A percentile compares a stretch with the other conserved stretches of the same genome.
Conservation (phyloP, 2,888 invertebrate species). For the Ectropis crepuscularia region DNA sequence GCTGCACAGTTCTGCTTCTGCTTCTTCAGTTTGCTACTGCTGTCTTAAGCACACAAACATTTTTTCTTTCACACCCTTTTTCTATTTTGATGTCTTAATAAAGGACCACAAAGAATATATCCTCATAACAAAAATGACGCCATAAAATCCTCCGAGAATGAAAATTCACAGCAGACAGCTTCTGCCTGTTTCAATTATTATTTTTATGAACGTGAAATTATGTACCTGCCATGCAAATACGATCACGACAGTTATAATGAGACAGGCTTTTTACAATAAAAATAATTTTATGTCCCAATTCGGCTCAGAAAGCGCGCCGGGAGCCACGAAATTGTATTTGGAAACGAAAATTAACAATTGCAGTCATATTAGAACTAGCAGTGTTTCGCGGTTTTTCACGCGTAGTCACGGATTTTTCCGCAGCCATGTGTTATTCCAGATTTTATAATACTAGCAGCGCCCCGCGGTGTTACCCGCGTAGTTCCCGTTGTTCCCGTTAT, state of each 20-base stretch:
- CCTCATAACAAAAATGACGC: neutral
- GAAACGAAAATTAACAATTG: neutral
- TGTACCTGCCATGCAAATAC: slow-evolving; percentile 16
- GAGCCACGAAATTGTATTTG: neutral
- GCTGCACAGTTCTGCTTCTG: too few relatives aligned
- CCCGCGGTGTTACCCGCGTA: too few relatives aligned
- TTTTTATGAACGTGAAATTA: slow-evolving; percentile 20
- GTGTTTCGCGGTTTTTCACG: neutral
- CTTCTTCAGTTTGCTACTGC: too few relatives aligned
- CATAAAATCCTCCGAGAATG: neutral
- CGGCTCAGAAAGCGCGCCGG: neutral
- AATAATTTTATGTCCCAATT: slow-evolving; percentile 5
- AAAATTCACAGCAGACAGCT: neutral
- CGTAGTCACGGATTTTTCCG: too few relatives aligned
- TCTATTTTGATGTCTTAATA: too few relatives aligned
- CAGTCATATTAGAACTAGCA: neutral
- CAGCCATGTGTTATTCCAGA: too few relatives aligned
- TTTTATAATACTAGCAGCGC: too few relatives aligned
- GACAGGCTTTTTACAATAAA: slow-evolving; percentile 10
- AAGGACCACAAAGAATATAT: too few relatives aligned
- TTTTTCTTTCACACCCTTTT: too few relatives aligned
- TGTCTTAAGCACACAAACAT: too few relatives aligned
- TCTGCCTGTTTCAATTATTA: slow-evolving; percentile 10
- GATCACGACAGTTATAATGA: slow-evolving; percentile 24
- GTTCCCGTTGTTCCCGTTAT: too few relatives aligned